These are phyloP conservation scores for Cyrtodaria siliqua DNA, from an alignment of 2,888 invertebrate species.

Conservation along the genomic window DNA sequence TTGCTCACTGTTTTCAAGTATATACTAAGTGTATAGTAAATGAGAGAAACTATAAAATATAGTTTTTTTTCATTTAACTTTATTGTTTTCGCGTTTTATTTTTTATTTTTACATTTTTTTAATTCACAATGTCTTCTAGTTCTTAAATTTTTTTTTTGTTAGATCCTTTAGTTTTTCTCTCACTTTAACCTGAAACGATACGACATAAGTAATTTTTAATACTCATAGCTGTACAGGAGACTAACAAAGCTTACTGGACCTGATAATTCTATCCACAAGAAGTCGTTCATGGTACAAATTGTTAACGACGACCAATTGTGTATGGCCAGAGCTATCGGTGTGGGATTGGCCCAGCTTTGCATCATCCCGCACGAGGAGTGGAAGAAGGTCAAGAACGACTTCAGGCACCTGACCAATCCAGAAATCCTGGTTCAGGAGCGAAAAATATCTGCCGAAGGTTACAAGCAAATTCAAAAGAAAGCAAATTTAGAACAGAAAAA, in stretches of 20 bases:
- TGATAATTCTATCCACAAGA: conserved; percentile 22
- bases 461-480: conserved; percentile 1
- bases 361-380: neutral
- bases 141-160: no score
- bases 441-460: neutral
- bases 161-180: no score
- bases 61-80: no score
- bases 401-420: neutral
- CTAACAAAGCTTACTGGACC: conserved; percentile 18
- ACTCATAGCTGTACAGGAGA: conserved; percentile 18
- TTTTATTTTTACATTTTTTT: no score
- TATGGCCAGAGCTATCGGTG: conserved; percentile 20
- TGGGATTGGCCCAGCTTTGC: conserved; percentile 4
- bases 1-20: no score
- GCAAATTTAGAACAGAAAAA: conserved; percentile 1
- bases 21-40: no score
- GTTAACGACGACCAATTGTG: conserved; percentile 19
- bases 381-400: neutral
- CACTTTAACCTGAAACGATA: no score
- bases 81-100: no score
- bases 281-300: conserved; percentile 17
- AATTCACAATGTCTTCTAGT: no score
- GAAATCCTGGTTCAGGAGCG: neutral
- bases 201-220: no score
- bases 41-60: no score